Conservation (phyloP, 1,140 invertebrate species). For the Aleiodes sp. region DNA sequence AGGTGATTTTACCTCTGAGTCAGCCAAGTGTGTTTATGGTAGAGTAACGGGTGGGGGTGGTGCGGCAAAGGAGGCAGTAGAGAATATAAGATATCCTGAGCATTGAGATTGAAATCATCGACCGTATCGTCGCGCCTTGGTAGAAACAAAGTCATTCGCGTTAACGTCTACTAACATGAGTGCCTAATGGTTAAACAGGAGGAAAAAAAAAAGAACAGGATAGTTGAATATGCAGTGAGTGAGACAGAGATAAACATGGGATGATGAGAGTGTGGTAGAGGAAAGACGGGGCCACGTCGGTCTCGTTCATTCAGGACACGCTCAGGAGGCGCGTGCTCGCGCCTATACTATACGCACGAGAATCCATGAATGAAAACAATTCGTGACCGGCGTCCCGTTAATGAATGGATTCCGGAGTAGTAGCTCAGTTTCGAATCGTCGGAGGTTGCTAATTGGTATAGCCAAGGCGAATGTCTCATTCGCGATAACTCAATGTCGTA, state of each 20-base stretch:
- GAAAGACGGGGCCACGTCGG: conserved; percentile 21
- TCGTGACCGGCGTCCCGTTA: conserved; percentile 52
- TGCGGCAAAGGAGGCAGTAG: neutral
- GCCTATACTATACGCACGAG: conserved; percentile 42
- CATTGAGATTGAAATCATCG: conserved; percentile 32
- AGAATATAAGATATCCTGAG: conserved; percentile 4
- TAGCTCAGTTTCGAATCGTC: conserved; percentile 59
- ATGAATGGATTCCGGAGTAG: conserved; percentile 55
- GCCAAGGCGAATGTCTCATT: conserved; percentile 44
- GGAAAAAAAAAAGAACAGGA: neutral
- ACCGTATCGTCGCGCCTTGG: conserved; percentile 22
- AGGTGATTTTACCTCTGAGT: conserved; percentile 9
- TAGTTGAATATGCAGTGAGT: neutral
- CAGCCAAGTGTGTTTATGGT: neutral
- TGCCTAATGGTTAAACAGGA: conserved; percentile 12
- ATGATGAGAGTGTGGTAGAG: conserved; percentile 16
- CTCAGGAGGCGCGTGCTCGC: conserved; percentile 38
- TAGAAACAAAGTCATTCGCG: conserved; percentile 34
- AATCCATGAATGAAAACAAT: conserved; percentile 63
- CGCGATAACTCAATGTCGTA: conserved; percentile 55
- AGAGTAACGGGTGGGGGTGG: neutral
- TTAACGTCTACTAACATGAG: conserved; percentile 25
- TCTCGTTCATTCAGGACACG: conserved; percentile 49
- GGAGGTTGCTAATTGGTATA: conserved; percentile 59
- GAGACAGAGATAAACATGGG: neutral